A percentile compares a stretch with the other conserved stretches of the same genome.
Evolutionary conservation across 2,797 vertebrate genomes (phyloP).

Genomic region (Bradypus variegatus): DNA sequence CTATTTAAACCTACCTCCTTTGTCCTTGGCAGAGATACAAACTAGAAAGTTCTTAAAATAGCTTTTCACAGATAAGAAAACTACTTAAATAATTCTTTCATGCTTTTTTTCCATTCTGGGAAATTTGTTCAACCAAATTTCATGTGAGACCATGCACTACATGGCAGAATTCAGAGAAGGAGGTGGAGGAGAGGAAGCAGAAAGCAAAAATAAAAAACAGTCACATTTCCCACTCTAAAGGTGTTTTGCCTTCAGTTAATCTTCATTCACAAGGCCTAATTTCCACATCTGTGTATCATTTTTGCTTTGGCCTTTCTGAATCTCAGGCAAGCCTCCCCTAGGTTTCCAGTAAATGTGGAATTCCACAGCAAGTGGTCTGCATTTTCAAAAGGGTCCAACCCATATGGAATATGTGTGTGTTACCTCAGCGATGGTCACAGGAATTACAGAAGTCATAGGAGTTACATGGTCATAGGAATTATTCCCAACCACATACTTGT

Average conservation of each 20-base stretch:
- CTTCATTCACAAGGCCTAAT: background rate
- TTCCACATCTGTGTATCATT: background rate
- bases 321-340: background rate
- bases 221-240: background rate
- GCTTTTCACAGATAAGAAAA: background rate
- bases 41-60: background rate
- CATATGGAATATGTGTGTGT: background rate
- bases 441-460: too few relatives aligned
- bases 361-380: background rate
- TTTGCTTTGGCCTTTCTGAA: background rate
- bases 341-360: background rate
- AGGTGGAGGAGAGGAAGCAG: background rate
- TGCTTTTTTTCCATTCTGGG: background rate
- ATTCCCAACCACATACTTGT: background rate
- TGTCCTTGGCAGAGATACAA: background rate
- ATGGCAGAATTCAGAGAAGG: background rate
- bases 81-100: background rate
- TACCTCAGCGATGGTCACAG: background rate
- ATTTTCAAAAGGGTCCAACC: conserved; percentile 1
- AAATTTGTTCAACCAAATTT: background rate
- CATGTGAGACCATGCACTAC: background rate
- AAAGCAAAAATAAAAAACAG: background rate
- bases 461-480: background rate
- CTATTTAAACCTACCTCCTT: background rate
- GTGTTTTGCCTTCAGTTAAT: background rate